Evolutionary conservation across 2,888 invertebrate genomes (phyloP).

Genomic region (Catonia carolina): DNA sequence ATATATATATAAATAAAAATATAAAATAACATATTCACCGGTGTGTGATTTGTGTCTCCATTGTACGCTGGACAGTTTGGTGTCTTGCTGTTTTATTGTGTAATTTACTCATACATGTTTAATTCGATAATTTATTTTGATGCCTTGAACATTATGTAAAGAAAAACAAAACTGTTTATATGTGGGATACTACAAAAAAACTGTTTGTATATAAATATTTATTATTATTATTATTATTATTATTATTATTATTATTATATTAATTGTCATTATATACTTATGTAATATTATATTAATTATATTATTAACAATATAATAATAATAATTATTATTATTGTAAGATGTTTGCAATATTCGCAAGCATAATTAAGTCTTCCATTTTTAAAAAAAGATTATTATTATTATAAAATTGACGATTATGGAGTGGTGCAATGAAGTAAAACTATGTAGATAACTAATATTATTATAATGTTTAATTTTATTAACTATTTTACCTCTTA

Average conservation of each 20-base stretch:
- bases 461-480: no score
- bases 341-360: conserved; percentile 25
- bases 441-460: conserved; percentile 17
- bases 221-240: conserved; percentile 26
- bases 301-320: conserved; percentile 22
- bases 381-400: conserved; percentile 25
- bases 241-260: conserved; percentile 23
- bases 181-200: conserved; percentile 8
- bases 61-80: no score
- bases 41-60: no score
- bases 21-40: no score
- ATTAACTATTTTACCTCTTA: conserved; percentile 13
- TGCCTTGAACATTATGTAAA: conserved; percentile 10
- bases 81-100: conserved; percentile 7
- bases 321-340: conserved; percentile 19
- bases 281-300: conserved; percentile 26
- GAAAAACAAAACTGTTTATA: conserved; percentile 1
- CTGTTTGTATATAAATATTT: conserved; percentile 27
- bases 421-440: conserved; percentile 20
- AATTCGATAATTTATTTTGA: conserved; percentile 5
- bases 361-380: conserved; percentile 27
- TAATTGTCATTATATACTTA: conserved; percentile 14
- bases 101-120: background rate
- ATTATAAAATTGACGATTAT: conserved; percentile 11
- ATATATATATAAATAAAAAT: no score